Percentiles rank a stretch among this genome's conserved stretches.
Conservation (phyloP, 2,113 vertebrate species). For the Ceratotherium simum region DNA sequence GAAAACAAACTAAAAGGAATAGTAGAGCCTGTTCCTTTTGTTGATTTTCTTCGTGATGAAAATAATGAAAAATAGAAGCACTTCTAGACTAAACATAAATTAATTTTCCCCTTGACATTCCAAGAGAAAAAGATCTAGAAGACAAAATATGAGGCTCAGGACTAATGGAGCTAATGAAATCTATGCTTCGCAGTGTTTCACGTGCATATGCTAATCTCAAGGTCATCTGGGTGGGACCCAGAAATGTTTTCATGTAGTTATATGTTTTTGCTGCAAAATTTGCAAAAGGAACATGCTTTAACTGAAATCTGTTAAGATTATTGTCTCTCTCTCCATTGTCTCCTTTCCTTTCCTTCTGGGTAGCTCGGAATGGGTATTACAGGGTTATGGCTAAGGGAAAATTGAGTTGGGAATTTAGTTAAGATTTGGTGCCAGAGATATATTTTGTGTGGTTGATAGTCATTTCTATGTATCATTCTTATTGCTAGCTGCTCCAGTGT, state of each 20-base stretch:
- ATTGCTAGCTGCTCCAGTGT: neutral
- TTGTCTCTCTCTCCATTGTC: neutral
- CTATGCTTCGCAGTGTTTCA: neutral
- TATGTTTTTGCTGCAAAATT: neutral
- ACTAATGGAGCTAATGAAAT: neutral
- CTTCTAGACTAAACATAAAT: neutral
- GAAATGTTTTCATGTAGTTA: neutral
- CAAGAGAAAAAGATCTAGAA: neutral
- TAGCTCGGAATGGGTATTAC: neutral
- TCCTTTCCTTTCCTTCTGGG: neutral
- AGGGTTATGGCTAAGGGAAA: neutral
- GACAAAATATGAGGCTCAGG: neutral
- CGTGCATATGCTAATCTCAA: neutral
- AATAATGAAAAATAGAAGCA: neutral
- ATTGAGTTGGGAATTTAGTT: neutral
- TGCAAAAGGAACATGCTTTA: neutral
- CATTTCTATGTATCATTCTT: neutral
- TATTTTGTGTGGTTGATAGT: neutral
- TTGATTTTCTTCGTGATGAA: neutral
- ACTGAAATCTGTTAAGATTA: neutral
- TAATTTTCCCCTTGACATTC: neutral
- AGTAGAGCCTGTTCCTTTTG: neutral
- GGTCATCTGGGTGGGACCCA: neutral
- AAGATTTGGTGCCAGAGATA: neutral
- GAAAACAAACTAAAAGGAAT: neutral